These are phyloP conservation scores for Lasioglossum oenotherae DNA, from an alignment of 2,888 invertebrate species.

Conservation along the genomic window DNA sequence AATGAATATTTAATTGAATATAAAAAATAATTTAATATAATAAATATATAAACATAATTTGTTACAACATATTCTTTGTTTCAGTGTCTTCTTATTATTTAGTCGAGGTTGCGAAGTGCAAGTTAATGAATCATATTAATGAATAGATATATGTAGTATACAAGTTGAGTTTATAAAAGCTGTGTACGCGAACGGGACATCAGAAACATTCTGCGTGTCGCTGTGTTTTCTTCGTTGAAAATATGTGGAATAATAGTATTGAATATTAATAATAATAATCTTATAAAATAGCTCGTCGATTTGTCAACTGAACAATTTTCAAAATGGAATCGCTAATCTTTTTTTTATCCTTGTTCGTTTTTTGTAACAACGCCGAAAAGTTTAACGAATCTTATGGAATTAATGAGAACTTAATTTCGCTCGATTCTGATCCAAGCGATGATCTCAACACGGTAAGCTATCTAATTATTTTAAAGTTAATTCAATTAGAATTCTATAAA, in stretches of 20 bases:
- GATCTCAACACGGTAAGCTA: constrained; percentile 42
- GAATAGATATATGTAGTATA: not conserved
- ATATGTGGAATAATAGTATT: not conserved
- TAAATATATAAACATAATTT: not conserved
- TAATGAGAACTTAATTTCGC: not conserved
- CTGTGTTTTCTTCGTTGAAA: not conserved
- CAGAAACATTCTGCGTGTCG: not conserved
- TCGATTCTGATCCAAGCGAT: not conserved
- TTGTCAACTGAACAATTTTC: not conserved
- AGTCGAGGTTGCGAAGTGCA: not conserved
- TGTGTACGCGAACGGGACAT: not conserved
- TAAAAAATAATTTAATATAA: too few species aligned
- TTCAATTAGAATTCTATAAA: not conserved
- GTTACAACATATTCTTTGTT: not conserved
- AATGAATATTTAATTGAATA: not conserved
- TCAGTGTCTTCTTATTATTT: not conserved
- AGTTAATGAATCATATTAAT: not conserved
- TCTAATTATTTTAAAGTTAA: not conserved
- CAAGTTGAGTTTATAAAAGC: constrained; percentile 19
- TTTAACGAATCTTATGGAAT: not conserved
- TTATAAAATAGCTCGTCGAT: not conserved
- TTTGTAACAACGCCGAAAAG: not conserved
- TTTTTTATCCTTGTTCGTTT: constrained; percentile 5
- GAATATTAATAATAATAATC: not conserved
- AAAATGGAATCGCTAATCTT: constrained; percentile 27